Evolutionary conservation across 2,888 invertebrate species (phyloP).

Genomic region (Phoenoteleia sp.): DNA sequence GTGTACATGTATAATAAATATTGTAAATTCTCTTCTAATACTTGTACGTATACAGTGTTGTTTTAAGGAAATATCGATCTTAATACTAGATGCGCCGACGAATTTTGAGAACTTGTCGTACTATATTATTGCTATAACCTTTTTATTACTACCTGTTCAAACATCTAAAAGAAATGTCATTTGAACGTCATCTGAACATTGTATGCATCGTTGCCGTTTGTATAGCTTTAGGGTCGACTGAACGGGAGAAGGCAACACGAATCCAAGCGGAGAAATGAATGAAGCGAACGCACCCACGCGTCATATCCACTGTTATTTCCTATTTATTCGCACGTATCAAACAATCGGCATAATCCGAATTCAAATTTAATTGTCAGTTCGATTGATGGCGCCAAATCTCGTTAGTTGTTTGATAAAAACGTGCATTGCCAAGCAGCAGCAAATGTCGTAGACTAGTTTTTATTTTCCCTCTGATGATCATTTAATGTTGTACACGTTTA

Average conservation of each 20-base stretch:
- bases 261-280: slow-evolving; percentile 12
- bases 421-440: neutral
- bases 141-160: slow-evolving; percentile 79
- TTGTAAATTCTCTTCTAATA: slow-evolving; percentile 79
- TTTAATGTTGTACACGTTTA: neutral
- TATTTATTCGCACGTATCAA: neutral
- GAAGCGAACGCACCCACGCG: neutral
- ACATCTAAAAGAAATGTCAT: slow-evolving; percentile 75
- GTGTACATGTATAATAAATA: slow-evolving; percentile 81
- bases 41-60: slow-evolving; percentile 78
- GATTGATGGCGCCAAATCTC: slow-evolving; percentile 10
- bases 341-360: neutral
- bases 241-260: slow-evolving; percentile 41
- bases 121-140: slow-evolving; percentile 76
- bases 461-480: neutral
- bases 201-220: slow-evolving; percentile 71
- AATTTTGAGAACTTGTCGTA: slow-evolving; percentile 77
- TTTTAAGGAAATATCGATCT: slow-evolving; percentile 76
- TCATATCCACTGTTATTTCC: slow-evolving; percentile 19
- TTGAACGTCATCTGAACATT: slow-evolving; percentile 75
- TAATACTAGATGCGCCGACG: slow-evolving; percentile 75
- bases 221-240: slow-evolving; percentile 74
- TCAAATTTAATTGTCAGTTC: neutral
- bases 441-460: neutral
- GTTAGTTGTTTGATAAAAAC: neutral